Evolutionary conservation across 2,113 vertebrate species (phyloP), one percentile per base, ranked within the genome.

Genomic region (Rhinoderma darwinii): DNA sequence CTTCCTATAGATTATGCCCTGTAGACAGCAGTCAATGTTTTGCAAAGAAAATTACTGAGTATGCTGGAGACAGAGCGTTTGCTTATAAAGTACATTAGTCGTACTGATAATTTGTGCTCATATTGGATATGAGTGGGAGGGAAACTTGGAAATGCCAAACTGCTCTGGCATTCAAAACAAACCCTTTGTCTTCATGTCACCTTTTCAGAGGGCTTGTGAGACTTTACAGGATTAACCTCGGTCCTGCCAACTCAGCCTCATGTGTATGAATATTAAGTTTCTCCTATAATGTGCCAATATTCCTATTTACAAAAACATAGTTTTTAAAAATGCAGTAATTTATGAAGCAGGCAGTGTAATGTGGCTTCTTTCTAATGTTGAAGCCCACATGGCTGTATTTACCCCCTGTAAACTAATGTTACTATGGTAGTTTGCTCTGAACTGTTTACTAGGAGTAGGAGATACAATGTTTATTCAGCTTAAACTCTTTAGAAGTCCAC

Each of bases 51-150:
- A 77, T 47, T 47, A 32, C 43, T 77, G 32, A 50, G 44, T 75
- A 77, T 77, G 74, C 44, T 35, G 27, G 44, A 77, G n/a, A n/a
- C n/a, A n/a, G 43, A 77, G 17, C 41, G 27, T 50, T 77, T 50
- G n/a, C 75, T 78, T 78, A 35, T 78, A 51, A 78, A 51, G 75
- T 76, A 76, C 43, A 30, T 76, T 76, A 50, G 41, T 32, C 47
- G 44, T 35, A 32, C 75, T 78, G 75, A 78, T 78, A 78, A 78
- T 78, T 78, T 78, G 75, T 50, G 44, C 75, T 54, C 75, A 78
- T 78, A 51, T 78, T 77, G 43, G 44, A 51, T 78, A 51, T 78
- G 75, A 78, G 43, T 51, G 75, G 27, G 44, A 54, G 75, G 47
- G 9, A 35, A 35, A 20, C 15, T 25, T 32, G 30, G 75, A 78